Conservation (phyloP, 2,113 vertebrate species). For the Dolichallabes microphthalmus region DNA sequence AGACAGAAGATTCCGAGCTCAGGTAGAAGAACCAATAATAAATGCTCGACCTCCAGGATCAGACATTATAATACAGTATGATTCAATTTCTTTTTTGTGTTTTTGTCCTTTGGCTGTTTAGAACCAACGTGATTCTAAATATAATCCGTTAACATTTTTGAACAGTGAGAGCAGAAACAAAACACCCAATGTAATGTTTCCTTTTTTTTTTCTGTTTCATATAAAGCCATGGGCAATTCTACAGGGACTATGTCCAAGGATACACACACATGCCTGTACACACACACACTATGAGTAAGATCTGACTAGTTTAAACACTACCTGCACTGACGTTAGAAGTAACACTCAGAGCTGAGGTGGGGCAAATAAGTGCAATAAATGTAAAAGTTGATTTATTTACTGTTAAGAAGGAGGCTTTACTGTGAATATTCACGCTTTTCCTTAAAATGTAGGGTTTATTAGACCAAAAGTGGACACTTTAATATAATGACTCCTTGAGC, state of each 20-base stretch:
- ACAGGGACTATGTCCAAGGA: not conserved
- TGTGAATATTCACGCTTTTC: not conserved
- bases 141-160: not conserved
- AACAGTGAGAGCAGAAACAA: not conserved
- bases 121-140: not conserved
- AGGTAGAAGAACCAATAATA: not conserved
- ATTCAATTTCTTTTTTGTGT: not conserved
- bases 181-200: not conserved
- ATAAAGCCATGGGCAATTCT: slow-evolving; percentile 17
- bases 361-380: not conserved
- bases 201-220: slow-evolving; percentile 13
- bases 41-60: not conserved
- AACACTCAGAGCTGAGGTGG: not conserved
- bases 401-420: not conserved
- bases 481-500: not conserved
- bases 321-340: not conserved
- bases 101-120: not conserved
- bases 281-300: slow-evolving; percentile 18
- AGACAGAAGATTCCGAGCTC: not conserved
- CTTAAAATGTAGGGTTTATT: not conserved
- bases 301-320: slow-evolving; percentile 29
- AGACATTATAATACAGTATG: not conserved
- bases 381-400: not conserved
- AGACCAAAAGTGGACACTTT: not conserved
- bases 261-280: not conserved